A percentile compares a stretch with the other conserved stretches of the same genome.
These are phyloP conservation scores for Ascidia mentula DNA, from an alignment of 23 tunicate genomes.

Conservation along the genomic window DNA sequence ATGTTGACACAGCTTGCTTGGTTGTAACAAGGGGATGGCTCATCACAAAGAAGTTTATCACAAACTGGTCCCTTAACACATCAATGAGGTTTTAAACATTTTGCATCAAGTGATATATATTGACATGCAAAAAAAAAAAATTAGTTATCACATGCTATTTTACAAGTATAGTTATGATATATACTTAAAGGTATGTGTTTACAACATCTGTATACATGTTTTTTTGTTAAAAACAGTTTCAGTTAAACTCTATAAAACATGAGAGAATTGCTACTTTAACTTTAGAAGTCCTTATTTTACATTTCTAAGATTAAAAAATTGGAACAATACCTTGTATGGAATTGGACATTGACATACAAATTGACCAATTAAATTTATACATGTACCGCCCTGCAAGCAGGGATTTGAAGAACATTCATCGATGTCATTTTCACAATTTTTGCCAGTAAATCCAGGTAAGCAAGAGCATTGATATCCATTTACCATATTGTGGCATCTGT, in stretches of 20 bases:
- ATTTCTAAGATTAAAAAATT: too few species aligned
- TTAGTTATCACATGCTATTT: too few species aligned
- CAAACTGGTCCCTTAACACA: neutral
- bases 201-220: too few species aligned
- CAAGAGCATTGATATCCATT: slow-evolving; percentile 3
- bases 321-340: slow-evolving; percentile 23
- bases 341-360: slow-evolving; percentile 2
- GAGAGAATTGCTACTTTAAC: too few species aligned
- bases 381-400: neutral
- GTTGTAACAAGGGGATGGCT: slow-evolving; percentile 2
- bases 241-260: too few species aligned
- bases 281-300: too few species aligned
- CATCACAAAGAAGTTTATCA: slow-evolving; percentile 15
- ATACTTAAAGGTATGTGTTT: too few species aligned
- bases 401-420: slow-evolving; percentile 9
- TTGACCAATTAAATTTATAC: slow-evolving; percentile 3
- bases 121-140: too few species aligned
- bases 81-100: too few species aligned
- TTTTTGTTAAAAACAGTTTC: too few species aligned
- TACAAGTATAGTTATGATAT: too few species aligned
- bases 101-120: too few species aligned
- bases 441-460: neutral
- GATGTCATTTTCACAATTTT: neutral
- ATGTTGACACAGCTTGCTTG: slow-evolving; percentile 8
- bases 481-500: neutral